Evolutionary conservation across 2,888 invertebrate genomes (phyloP).

Genomic region (Polydrusus cervinus): DNA sequence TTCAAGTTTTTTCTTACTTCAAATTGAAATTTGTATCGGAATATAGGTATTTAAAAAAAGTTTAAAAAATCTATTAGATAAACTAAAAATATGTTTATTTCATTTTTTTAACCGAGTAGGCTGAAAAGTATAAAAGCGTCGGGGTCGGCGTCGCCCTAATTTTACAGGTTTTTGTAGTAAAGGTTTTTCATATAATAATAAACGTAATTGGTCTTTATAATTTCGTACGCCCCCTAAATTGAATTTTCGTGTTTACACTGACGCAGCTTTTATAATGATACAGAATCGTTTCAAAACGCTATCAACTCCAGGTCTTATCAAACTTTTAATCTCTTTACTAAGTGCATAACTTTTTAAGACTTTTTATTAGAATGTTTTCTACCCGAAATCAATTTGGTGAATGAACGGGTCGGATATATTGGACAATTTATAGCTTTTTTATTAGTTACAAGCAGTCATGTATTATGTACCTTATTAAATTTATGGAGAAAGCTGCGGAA

Average conservation of each 20-base stretch:
- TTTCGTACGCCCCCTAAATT: conserved; percentile 66
- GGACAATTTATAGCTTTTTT: conserved; percentile 60
- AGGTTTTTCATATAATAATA: background rate
- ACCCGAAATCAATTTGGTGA: conserved; percentile 62
- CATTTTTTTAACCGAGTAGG: no score
- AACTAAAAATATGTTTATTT: no score
- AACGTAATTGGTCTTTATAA: conserved; percentile 17
- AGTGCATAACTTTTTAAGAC: conserved; percentile 61
- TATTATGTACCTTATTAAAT: conserved; percentile 53
- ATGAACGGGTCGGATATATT: conserved; percentile 60
- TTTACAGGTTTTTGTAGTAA: conserved; percentile 3
- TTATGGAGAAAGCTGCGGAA: conserved; percentile 36
- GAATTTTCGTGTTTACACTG: conserved; percentile 68
- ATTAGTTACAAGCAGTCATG: conserved; percentile 53
- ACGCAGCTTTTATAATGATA: conserved; percentile 62
- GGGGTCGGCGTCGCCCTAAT: background rate
- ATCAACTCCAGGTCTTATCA: conserved; percentile 56
- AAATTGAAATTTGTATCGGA: no score
- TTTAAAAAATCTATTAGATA: no score
- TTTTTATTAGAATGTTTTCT: conserved; percentile 62
- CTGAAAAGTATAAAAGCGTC: no score
- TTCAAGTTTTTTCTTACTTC: no score
- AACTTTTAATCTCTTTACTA: conserved; percentile 64
- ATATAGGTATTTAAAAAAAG: no score
- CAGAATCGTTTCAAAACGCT: conserved; percentile 61